Evolutionary conservation across 35 echinoderm and acorn worm species (phyloP), one percentile per base, ranked within the genome.

Genomic region (Chiridota heheva): DNA sequence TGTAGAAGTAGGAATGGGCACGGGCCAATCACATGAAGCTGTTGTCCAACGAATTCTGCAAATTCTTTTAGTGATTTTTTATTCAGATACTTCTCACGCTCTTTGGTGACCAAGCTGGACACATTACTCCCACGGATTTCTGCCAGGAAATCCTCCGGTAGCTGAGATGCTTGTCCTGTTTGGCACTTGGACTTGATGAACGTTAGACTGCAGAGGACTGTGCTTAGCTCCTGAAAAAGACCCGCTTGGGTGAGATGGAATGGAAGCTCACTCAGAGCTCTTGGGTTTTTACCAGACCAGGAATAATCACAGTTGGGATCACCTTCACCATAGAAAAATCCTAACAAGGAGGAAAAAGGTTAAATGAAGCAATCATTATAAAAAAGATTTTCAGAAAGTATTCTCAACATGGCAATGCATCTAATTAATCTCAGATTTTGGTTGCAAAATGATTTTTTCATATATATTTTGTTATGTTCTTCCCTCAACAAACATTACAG

Each of bases 221-320:
- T 40, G 30, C 72, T 40, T 5, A 97, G 71, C 13, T 91, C 73
- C 12, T 57, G 7, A 20, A 87, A 97, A 44, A 79, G 69, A 26
- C 58, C 80, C 58, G 89, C 85, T 18, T 63, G 84, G 7, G 89
- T 79, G 0, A 97, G 85, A 75, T 97, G 94, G 65, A 88, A 91
- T 28, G 94, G 84, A 45, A 97, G 56, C 63, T 97, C 84, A 58
- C 77, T 72, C 39, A 97, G 53, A 25, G 89, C 77, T 44, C 83
- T 72, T 4, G 83, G 56, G 45, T 87, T 68, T 35, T 53, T 53
- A 34, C 66, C 51, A 38, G 28, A 40, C 77, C 90, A 91, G 17
- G 55, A 28, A 59, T 55, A 40, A 62, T 83, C 63, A 6, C 41
- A 29, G 2, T 48, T 58, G 22, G 83, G 84, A 46, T 86, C 89